A percentile compares a stretch with the other conserved stretches of the same genome.
phyloP scores from a whole-genome alignment of 92 coral and sea anemone species.

The Chrysogorgia sp. region DNA sequence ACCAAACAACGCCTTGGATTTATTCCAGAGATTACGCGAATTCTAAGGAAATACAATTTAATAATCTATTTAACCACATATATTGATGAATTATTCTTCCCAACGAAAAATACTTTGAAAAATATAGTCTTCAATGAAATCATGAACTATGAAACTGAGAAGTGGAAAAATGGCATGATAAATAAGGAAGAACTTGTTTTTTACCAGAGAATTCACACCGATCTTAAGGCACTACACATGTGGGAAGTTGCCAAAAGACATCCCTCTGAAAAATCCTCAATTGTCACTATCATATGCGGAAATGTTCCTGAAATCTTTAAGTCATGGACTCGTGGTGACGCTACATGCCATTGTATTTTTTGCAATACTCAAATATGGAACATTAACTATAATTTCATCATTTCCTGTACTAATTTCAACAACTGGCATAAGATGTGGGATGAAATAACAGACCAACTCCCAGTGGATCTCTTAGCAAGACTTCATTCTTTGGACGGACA shows the following conservation, averaged over 20 bases:
- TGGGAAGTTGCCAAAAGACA: constrained; percentile 6
- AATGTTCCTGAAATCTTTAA: background rate
- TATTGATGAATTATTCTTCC: background rate
- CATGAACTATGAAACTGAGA: background rate
- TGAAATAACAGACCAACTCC: background rate
- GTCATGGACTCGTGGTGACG: background rate
- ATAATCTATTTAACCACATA: background rate
- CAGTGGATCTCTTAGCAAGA: background rate
- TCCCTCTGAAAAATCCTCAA: background rate
- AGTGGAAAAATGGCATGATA: background rate
- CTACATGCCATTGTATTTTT: background rate
- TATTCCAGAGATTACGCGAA: background rate
- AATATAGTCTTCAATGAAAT: background rate
- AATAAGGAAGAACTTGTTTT: constrained; percentile 6
- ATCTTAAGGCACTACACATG: background rate
- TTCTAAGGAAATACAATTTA: background rate
- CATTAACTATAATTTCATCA: background rate
- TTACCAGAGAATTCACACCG: background rate
- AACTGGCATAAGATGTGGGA: constrained; percentile 1
- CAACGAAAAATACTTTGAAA: background rate
- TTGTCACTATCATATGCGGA: constrained; percentile 5
- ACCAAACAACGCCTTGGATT: constrained; percentile 5
- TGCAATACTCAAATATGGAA: background rate
- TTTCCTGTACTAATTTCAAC: background rate
- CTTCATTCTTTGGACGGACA: background rate